phyloP scores from a whole-genome alignment of 2,113 vertebrate species.

The Xerus inauris region DNA sequence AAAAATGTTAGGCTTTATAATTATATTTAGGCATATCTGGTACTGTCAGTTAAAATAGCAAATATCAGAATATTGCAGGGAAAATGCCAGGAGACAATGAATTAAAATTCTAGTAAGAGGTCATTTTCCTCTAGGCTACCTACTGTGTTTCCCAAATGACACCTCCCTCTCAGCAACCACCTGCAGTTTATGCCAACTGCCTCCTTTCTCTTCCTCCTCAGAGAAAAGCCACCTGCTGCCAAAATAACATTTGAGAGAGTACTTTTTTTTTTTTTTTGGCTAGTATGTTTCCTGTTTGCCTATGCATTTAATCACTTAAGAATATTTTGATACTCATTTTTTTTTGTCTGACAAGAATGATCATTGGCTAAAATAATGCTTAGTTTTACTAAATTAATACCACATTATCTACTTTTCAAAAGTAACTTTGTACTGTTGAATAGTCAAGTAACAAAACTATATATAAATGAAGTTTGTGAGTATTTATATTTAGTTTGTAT shows the following conservation, averaged over 20 bases:
- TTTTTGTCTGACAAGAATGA: not conserved
- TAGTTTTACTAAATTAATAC: not conserved
- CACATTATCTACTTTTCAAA: not conserved
- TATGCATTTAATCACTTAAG: not conserved
- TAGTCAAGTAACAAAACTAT: not conserved
- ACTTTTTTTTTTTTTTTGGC: conserved; percentile 35
- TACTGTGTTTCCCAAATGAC: conserved; percentile 50
- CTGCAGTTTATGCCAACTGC: conserved; percentile 56
- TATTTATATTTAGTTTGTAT: not conserved
- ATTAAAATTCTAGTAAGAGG: conserved; percentile 24
- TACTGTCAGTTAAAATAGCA: conserved; percentile 23
- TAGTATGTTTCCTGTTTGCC: conserved; percentile 20
- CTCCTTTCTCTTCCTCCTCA: not conserved
- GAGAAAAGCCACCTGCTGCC: conserved; percentile 31
- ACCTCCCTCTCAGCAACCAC: conserved; percentile 21
- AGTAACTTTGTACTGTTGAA: not conserved
- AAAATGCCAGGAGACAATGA: not conserved
- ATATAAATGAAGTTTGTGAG: not conserved
- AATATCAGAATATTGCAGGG: conserved; percentile 30
- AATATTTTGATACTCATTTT: conserved; percentile 18
- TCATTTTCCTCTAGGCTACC: not conserved
- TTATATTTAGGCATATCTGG: conserved; percentile 55
- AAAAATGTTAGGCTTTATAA: not conserved
- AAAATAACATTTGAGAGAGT: not conserved
- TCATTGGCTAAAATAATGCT: not conserved